phyloP scores from a whole-genome alignment of 1,140 invertebrate species.

The Atopsyche davidsoni region DNA sequence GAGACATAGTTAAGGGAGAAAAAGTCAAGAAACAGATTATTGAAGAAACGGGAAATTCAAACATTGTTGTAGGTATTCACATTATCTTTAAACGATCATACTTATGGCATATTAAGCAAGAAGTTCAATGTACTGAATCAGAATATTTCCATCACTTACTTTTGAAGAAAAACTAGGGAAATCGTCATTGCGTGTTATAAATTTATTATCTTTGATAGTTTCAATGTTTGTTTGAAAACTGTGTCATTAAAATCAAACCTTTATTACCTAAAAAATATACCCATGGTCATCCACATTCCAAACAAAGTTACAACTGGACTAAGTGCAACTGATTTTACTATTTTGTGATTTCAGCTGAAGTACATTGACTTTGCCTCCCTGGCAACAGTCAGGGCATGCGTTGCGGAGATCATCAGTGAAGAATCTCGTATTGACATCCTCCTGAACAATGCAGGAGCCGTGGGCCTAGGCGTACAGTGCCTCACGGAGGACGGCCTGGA shows the following conservation, averaged over 20 bases:
- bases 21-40: conserved; percentile 42
- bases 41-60: conserved; percentile 34
- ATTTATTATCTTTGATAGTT: too few relatives aligned
- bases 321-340: not conserved
- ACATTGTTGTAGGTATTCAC: conserved; percentile 37
- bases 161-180: too few relatives aligned
- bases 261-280: too few relatives aligned
- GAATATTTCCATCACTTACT: too few relatives aligned
- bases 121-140: too few relatives aligned
- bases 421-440: conserved; percentile 57
- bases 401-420: conserved; percentile 39
- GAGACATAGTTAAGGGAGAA: conserved; percentile 53
- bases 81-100: too few relatives aligned
- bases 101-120: too few relatives aligned
- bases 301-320: not conserved
- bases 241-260: too few relatives aligned
- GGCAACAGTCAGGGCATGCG: conserved; percentile 47
- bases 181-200: too few relatives aligned
- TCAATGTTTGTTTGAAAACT: too few relatives aligned
- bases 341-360: conserved; percentile 39
- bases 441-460: conserved; percentile 59
- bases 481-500: conserved; percentile 56
- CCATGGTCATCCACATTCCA: too few relatives aligned
- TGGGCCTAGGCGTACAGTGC: conserved; percentile 37
- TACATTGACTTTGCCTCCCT: conserved; percentile 50